Conservation (phyloP, 2,888 invertebrate species). For the Drepana falcataria region DNA sequence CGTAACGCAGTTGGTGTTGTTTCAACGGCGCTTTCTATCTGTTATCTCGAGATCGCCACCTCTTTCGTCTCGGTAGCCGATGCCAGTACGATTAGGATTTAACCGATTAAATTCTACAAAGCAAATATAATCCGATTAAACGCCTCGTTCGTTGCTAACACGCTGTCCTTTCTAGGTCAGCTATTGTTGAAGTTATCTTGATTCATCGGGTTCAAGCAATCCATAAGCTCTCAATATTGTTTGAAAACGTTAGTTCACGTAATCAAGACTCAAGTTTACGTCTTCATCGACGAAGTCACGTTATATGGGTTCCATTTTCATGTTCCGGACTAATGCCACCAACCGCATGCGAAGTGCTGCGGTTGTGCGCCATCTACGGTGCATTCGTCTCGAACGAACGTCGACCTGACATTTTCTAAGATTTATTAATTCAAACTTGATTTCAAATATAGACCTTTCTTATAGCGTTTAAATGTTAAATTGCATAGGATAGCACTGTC, state of each 20-base stretch:
- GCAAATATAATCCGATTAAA: constrained; percentile 51
- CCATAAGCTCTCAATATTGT: constrained; percentile 17
- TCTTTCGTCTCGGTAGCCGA: constrained; percentile 57
- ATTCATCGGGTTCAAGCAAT: constrained; percentile 18
- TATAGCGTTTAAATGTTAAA: too few species aligned
- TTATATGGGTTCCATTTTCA: constrained; percentile 40
- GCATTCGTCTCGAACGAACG: constrained; percentile 52
- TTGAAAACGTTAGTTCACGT: constrained; percentile 15
- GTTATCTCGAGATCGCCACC: constrained; percentile 60
- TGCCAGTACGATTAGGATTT: constrained; percentile 45
- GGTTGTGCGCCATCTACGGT: constrained; percentile 49
- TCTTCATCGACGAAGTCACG: constrained; percentile 34
- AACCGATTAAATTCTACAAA: constrained; percentile 51
- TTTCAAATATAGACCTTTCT: neutral
- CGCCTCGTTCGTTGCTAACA: constrained; percentile 35
- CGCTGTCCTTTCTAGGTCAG: constrained; percentile 37
- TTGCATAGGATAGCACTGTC: too few species aligned
- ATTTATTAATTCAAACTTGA: constrained; percentile 24
- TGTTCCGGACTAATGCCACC: constrained; percentile 40
- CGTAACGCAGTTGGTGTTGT: constrained; percentile 69
- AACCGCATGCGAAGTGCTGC: constrained; percentile 52
- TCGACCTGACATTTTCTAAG: constrained; percentile 40
- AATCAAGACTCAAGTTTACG: constrained; percentile 20
- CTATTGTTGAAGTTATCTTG: constrained; percentile 25
- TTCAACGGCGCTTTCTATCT: constrained; percentile 66